Evolutionary conservation across 2,797 vertebrate genomes (phyloP).

Genomic region (Macrochelys suwanniensis): DNA sequence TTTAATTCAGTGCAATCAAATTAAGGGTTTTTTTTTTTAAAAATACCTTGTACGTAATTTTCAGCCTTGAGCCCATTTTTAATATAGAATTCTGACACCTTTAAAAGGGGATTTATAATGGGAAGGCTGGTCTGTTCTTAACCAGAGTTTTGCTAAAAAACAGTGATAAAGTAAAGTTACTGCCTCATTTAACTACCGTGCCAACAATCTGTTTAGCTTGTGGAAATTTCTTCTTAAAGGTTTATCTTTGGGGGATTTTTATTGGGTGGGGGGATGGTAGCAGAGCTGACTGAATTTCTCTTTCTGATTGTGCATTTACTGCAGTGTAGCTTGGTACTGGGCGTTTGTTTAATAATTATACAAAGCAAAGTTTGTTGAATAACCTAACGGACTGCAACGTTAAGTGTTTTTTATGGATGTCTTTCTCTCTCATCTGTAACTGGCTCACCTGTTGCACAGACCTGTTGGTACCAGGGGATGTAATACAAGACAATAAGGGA

Average conservation of each 20-base stretch:
- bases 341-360: neutral
- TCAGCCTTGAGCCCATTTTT: conserved; percentile 9
- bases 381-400: neutral
- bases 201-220: neutral
- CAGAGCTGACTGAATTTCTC: neutral
- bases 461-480: neutral
- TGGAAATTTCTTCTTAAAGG: neutral
- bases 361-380: neutral
- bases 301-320: neutral
- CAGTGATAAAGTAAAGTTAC: neutral
- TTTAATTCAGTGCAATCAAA: neutral
- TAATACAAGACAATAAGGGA: conserved; percentile 52
- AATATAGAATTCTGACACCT: neutral
- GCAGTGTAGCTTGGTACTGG: neutral
- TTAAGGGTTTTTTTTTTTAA: conserved; percentile 52
- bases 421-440: neutral
- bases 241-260: neutral
- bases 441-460: conserved; percentile 62
- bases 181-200: neutral
- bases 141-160: fast-evolving
- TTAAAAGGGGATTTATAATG: neutral
- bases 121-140: neutral
- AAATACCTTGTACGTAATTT: neutral
- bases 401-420: conserved; percentile 16
- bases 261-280: neutral